Evolutionary conservation across 2,888 invertebrate species (phyloP), one percentile per base, ranked within the genome.

Genomic region (Cantharis lateralis): DNA sequence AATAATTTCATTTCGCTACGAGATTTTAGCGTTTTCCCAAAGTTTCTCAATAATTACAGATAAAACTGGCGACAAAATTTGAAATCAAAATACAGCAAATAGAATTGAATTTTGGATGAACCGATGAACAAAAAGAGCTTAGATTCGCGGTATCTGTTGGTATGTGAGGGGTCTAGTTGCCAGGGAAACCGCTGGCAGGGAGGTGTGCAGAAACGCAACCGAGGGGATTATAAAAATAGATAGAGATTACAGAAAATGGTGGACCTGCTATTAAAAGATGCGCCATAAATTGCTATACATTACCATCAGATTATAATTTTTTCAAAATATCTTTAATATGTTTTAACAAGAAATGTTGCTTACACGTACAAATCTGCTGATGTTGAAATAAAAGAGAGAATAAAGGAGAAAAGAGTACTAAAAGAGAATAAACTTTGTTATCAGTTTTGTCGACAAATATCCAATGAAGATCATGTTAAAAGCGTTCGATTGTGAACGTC

Each of bases 161-260:
- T 81, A 83, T 83, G 83, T 83, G 82, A 82, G 83, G 84, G 84
- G 80, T 80, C 79, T 78, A 78, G 83, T 84, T 82, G 82, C 83
- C 82, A 80, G 78, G 83, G 83, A 78, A 83, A 84, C 83, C 80
- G 82, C 80, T 80, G 72, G 74, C 75, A 79, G 78, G 78, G 78
- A 77, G 78, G 79, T 79, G 85, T 83, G 84, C 82, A 81, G 86
- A 85, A 86, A 86, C 85, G 86, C 84, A 81, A 81, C 82, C 82
- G 82, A 82, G 83, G 85, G 86, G 87, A 87, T 87, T 86, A 87
- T 87, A 87, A 87, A 87, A 87, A 87, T 87, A 87, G 87, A 86
- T 84, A 86, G 85, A 86, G 87, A 86, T 86, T 86, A 87, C 84
- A 84, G 85, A 86, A 87, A 87, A 87, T 87, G 87, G 86, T 84